Conservation (phyloP, 2,797 vertebrate species). For the Scomberomorus guttatus region DNA sequence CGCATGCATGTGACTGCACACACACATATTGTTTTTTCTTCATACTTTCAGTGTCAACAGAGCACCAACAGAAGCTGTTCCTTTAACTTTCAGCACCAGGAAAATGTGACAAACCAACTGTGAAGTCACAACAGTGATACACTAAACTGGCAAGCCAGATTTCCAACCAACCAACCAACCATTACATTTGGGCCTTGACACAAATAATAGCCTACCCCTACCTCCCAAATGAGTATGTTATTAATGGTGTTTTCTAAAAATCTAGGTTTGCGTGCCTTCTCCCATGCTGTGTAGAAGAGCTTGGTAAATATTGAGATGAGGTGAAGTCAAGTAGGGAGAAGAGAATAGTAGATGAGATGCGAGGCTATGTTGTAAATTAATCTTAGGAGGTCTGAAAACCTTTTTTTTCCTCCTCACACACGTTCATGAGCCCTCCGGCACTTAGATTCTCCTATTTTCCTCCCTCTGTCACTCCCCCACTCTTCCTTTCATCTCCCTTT, state of each 20-base stretch:
- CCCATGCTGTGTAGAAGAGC: slow-evolving; percentile 62
- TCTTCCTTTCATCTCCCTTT: slow-evolving; percentile 29
- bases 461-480: slow-evolving; percentile 19
- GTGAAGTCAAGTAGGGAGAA: slow-evolving; percentile 43
- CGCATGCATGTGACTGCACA: slow-evolving; percentile 5
- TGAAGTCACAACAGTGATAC: slow-evolving; percentile 29
- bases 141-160: slow-evolving; percentile 55
- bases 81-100: slow-evolving; percentile 30
- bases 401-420: slow-evolving; percentile 12
- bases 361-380: slow-evolving; percentile 60
- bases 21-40: slow-evolving; percentile 2
- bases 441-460: slow-evolving; percentile 11
- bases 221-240: slow-evolving; percentile 58
- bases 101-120: slow-evolving; percentile 46
- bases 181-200: slow-evolving; percentile 62
- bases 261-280: slow-evolving; percentile 59
- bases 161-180: slow-evolving; percentile 50
- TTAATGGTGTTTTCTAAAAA: slow-evolving; percentile 66
- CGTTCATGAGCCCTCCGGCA: slow-evolving; percentile 35
- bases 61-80: slow-evolving; percentile 15
- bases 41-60: neutral
- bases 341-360: slow-evolving; percentile 58
- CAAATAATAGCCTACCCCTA: slow-evolving; percentile 51
- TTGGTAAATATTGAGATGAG: slow-evolving; percentile 74
- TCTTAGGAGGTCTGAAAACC: slow-evolving; percentile 55